Evolutionary conservation across 2,797 vertebrate species (phyloP).

Genomic region (Chelonia mydas): DNA sequence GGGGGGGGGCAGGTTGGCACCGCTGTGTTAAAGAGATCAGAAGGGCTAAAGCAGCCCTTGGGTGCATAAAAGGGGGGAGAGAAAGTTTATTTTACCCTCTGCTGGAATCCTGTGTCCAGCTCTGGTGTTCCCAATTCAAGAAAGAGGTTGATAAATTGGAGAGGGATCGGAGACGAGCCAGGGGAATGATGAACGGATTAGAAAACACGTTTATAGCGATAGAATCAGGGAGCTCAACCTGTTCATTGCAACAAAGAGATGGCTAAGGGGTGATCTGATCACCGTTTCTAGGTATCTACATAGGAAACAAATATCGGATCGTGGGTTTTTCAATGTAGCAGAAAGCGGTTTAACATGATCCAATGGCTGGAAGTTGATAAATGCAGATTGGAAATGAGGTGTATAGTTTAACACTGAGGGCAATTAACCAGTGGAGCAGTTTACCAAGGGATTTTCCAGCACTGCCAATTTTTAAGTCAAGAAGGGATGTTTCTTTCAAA

Average conservation of each 20-base stretch:
- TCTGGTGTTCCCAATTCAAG: background rate
- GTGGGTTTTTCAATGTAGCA: background rate
- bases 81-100: background rate
- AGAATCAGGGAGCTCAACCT: background rate
- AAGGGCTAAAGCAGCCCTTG: background rate
- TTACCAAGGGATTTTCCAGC: background rate
- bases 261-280: background rate
- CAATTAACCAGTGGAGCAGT: background rate
- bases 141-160: background rate
- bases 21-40: background rate
- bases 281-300: background rate
- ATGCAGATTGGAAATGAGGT: background rate
- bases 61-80: background rate
- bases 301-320: background rate
- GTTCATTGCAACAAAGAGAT: background rate
- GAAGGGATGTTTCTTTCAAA: no score
- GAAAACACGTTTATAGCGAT: background rate
- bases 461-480: no score
- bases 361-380: background rate
- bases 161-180: background rate
- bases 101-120: background rate
- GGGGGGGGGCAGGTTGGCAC: background rate
- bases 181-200: background rate
- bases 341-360: background rate
- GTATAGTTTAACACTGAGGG: no score